phyloP scores from a whole-genome alignment of 1,140 invertebrate species.

The Penaeus japonicus region DNA sequence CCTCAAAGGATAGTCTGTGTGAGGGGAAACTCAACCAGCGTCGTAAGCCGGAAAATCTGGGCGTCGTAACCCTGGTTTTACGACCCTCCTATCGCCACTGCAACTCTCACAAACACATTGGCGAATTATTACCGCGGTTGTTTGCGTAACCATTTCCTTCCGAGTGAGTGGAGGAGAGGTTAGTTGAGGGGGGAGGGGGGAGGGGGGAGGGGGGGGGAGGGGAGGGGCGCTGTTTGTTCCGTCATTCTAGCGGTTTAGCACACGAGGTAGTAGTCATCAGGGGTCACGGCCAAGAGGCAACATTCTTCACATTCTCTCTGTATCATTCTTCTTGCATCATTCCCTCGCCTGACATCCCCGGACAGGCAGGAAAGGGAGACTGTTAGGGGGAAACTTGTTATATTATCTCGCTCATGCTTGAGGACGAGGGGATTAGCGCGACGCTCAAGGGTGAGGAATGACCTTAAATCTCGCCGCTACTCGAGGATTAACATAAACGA shows the following conservation, averaged over 20 bases:
- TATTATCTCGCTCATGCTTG: too few relatives aligned
- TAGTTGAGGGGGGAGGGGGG: conserved; percentile 6
- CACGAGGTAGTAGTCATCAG: background rate
- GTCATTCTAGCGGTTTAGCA: conserved; percentile 23
- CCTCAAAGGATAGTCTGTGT: background rate
- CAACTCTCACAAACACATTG: conserved; percentile 52
- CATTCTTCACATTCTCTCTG: background rate
- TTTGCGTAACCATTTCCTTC: conserved; percentile 47
- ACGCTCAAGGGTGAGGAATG: too few relatives aligned
- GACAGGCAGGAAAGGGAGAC: too few relatives aligned
- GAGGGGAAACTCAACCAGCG: background rate
- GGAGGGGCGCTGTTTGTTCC: conserved; percentile 9
- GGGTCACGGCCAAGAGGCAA: background rate
- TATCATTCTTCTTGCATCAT: too few relatives aligned
- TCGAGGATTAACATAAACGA: too few relatives aligned
- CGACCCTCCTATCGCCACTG: conserved; percentile 40
- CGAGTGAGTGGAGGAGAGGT: conserved; percentile 34
- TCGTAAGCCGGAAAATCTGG: conserved; percentile 48
- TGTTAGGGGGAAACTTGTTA: too few relatives aligned
- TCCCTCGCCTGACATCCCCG: too few relatives aligned
- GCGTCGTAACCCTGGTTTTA: conserved; percentile 48
- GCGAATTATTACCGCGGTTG: conserved; percentile 47
- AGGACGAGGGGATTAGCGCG: too few relatives aligned
- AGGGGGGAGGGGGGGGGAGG: conserved; percentile 11
- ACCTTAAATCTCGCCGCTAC: too few relatives aligned